These are phyloP conservation scores for Setipinna tenuifilis DNA, from an alignment of 2,797 vertebrate species.

Conservation along the genomic window DNA sequence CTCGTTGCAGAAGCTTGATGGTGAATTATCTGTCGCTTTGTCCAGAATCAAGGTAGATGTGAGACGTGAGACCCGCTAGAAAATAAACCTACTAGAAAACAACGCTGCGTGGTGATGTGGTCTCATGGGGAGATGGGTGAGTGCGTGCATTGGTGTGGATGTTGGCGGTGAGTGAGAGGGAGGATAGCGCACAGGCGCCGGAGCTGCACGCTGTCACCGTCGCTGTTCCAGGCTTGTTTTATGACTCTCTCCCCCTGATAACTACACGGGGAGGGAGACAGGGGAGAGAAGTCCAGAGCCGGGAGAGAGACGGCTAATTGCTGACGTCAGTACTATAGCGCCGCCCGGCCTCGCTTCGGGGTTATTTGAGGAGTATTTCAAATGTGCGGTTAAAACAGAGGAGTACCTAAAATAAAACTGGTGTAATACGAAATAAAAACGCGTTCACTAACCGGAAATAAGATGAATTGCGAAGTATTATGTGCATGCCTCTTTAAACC, in stretches of 20 bases:
- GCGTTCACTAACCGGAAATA: too few species aligned
- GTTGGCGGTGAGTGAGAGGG: conserved; percentile 47
- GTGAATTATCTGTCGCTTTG: conserved; percentile 41
- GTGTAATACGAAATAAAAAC: too few species aligned
- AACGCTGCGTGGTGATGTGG: conserved; percentile 31
- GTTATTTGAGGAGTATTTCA: conserved; percentile 19
- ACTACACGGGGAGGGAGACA: conserved; percentile 51
- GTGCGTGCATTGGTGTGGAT: conserved; percentile 46
- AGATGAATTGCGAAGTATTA: too few species aligned
- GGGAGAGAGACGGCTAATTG: conserved; percentile 46
- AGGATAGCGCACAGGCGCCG: conserved; percentile 54
- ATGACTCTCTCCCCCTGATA: conserved; percentile 53
- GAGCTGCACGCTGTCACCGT: conserved; percentile 57
- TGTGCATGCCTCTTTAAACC: too few species aligned
- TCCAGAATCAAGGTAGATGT: conserved; percentile 31
- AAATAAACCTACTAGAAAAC: conserved; percentile 14
- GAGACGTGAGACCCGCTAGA: conserved; percentile 22
- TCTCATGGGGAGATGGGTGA: conserved; percentile 41
- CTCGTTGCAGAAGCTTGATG: conserved; percentile 54
- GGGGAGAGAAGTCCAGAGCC: conserved; percentile 40
- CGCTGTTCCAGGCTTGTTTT: conserved; percentile 49
- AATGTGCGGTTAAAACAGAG: background rate
- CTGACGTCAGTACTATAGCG: conserved; percentile 55
- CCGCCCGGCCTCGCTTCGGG: conserved; percentile 20
- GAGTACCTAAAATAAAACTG: too few species aligned